phyloP scores from a whole-genome alignment of 2,797 vertebrate species.

The Carduelis carduelis region DNA sequence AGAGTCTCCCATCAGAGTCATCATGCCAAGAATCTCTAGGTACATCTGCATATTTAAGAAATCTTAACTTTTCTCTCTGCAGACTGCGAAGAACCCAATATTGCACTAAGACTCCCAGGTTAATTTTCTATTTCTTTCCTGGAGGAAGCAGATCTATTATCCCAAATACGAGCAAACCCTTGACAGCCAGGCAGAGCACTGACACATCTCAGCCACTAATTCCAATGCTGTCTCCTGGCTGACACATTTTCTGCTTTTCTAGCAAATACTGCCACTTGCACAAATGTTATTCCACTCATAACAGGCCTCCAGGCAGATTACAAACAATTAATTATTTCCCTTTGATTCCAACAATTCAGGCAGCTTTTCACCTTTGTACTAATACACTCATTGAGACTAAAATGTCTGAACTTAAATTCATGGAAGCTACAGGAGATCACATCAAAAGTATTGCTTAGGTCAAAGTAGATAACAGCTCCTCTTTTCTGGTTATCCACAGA shows the following conservation, averaged over 20 bases:
- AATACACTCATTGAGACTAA: not conserved
- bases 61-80: not conserved
- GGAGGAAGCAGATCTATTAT: not conserved
- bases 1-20: not conserved
- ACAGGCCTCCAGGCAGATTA: not conserved
- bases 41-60: not conserved
- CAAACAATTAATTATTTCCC: constrained; percentile 3
- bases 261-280: not conserved
- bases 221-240: not conserved
- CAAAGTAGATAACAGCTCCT: not conserved
- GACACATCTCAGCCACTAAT: not conserved
- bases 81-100: not conserved
- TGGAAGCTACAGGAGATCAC: not conserved
- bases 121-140: not conserved
- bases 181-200: not conserved
- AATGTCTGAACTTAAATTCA: not conserved
- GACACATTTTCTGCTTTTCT: not conserved
- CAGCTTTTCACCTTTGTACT: not conserved
- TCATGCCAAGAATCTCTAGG: not conserved
- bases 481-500: not conserved
- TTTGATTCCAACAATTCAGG: not conserved
- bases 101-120: not conserved
- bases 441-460: not conserved
- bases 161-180: not conserved
- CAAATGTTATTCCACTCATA: not conserved